These are phyloP conservation scores for Triplophysa siluroides DNA, from an alignment of 2,113 vertebrate genomes.

Conservation along the genomic window DNA sequence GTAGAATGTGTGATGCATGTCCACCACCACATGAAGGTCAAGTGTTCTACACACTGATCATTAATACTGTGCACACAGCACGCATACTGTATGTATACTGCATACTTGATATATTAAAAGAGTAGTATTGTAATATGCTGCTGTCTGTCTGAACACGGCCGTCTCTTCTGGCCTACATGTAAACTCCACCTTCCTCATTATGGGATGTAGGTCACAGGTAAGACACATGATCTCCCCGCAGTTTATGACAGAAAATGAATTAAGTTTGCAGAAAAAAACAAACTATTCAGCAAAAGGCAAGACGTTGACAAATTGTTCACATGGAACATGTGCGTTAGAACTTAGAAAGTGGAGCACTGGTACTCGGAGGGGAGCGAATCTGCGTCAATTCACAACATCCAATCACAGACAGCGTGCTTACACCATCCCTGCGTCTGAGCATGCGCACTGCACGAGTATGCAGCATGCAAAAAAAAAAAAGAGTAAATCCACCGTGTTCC, in stretches of 20 bases:
- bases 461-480: too few relatives aligned
- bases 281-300: conserved; percentile 66
- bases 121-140: background rate
- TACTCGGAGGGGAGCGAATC: background rate
- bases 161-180: background rate
- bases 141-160: background rate
- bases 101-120: too few relatives aligned
- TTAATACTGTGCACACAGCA: too few relatives aligned
- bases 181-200: conserved; percentile 50
- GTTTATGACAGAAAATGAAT: conserved; percentile 62
- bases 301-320: conserved; percentile 67
- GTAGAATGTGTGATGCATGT: too few relatives aligned
- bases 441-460: too few relatives aligned
- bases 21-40: too few relatives aligned
- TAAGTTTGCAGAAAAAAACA: conserved; percentile 59
- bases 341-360: background rate
- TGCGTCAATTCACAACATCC: conserved; percentile 4
- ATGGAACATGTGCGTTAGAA: background rate
- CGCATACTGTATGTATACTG: too few relatives aligned
- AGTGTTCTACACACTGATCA: too few relatives aligned
- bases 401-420: background rate
- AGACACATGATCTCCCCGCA: background rate
- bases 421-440: too few relatives aligned
- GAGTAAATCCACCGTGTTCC: too few relatives aligned
- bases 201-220: conserved; percentile 46